Base-by-base conservation (phyloP, 1,140 invertebrate genomes). In the Hydropsyche tenuis region DNA sequence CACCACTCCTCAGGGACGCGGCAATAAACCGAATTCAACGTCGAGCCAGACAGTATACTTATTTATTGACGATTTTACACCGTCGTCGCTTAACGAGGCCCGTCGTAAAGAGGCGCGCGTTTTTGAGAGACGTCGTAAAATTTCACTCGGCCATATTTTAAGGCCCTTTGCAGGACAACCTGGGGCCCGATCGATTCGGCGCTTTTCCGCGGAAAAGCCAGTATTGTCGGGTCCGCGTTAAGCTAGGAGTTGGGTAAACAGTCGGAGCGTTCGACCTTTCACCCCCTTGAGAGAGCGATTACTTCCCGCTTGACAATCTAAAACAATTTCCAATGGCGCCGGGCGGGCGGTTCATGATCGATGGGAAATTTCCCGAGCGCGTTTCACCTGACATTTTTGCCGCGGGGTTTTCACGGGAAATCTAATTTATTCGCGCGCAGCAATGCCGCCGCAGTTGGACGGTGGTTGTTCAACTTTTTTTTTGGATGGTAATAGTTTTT, bases 301-400 rank as follows among this genome's bases (percentile, higher is more conserved):
- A 70, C 68, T 46, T 46, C 23, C 46, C 68, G 46, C 48, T 56
- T 70, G 68, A 70, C 68, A 70, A 70, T 70, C 68, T 70, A 70
- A 70, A 70, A 70, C 68, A 70, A 70, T 70, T 70, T 70, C 43
- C 68, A 70, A 68, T 1, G 9, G 56, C 4, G 22, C 22, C 16
- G 11, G 66, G 56, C 22, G 20, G 18, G 43, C 30, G 66, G 27
- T 46, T 70, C 43, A 70, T 70, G 68, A 70, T 70, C 68, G 68
- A 70, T 70, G 68, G 42, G 68, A 70, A 70, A 70, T 56, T 70
- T 70, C 68, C 68, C 68, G 51, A 46, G 46, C 37, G 25, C 37
- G 25, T 70, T 70, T 56, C 68, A 70, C 68, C 68, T 70, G 68
- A 70, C 68, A 60, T 70, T 56, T 70, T 56, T 37, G 68, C 68